Percentiles rank a stretch among this genome's conserved stretches.
These are phyloP conservation scores for Carassius gibelio DNA, from an alignment of 2,113 vertebrate species.

Conservation along the genomic window DNA sequence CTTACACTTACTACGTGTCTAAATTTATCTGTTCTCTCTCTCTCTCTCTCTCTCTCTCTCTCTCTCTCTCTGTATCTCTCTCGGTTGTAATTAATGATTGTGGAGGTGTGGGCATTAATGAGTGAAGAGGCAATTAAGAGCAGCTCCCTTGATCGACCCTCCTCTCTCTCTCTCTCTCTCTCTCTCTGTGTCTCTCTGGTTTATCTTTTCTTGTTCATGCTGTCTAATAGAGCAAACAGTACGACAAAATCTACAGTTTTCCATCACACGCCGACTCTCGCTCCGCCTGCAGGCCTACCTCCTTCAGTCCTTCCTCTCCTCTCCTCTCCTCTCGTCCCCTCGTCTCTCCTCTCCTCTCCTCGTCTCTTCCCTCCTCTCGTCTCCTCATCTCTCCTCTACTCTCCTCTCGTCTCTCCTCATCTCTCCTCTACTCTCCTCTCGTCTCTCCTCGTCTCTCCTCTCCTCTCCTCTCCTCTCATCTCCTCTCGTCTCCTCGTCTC, in stretches of 20 bases:
- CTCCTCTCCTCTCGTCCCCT: background rate
- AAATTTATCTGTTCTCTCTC: background rate
- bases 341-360: too few relatives aligned
- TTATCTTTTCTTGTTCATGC: background rate
- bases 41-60: background rate
- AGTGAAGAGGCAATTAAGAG: slow-evolving; percentile 49
- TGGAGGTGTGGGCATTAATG: slow-evolving; percentile 51
- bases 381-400: too few relatives aligned
- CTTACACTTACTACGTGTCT: background rate
- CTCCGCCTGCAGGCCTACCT: background rate
- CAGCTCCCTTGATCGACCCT: background rate
- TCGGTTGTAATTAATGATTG: slow-evolving; percentile 52
- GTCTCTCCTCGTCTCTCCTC: too few relatives aligned
- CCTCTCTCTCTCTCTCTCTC: background rate
- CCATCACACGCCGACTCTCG: background rate
- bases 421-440: too few relatives aligned
- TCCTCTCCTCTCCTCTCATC: too few relatives aligned
- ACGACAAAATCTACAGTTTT: slow-evolving; percentile 39
- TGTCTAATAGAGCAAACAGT: slow-evolving; percentile 26
- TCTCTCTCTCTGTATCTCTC: background rate
- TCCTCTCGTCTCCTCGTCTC: too few relatives aligned
- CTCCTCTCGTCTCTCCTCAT: too few relatives aligned
- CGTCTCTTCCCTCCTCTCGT: too few relatives aligned
- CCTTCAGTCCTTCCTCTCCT: background rate
- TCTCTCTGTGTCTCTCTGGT: background rate